Conservation (phyloP, 2,113 vertebrate genomes). For the Callipepla squamata region DNA sequence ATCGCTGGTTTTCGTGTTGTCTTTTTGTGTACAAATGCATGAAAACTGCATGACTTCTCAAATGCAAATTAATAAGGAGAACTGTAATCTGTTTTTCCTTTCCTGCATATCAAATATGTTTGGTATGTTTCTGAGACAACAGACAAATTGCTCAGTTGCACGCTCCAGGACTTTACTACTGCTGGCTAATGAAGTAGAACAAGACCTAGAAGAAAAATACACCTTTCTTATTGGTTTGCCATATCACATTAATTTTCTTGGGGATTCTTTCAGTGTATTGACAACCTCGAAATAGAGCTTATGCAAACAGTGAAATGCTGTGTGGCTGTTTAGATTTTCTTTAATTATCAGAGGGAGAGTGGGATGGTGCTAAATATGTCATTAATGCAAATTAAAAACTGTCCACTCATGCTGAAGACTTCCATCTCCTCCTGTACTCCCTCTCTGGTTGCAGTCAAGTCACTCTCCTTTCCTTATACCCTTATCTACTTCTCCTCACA, state of each 20-base stretch:
- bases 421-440: not conserved
- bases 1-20: not conserved
- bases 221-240: constrained; percentile 36
- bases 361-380: not conserved
- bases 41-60: constrained; percentile 21
- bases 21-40: not conserved
- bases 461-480: not conserved
- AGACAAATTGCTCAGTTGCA: constrained; percentile 49
- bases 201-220: constrained; percentile 33
- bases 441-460: not conserved
- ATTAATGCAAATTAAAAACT: not conserved
- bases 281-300: not conserved
- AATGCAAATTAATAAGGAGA: not conserved
- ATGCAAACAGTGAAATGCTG: not conserved
- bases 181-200: constrained; percentile 53
- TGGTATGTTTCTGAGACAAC: constrained; percentile 33
- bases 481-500: not conserved
- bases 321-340: not conserved
- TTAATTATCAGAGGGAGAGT: not conserved
- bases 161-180: constrained; percentile 4
- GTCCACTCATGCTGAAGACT: not conserved
- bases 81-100: not conserved
- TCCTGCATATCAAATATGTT: constrained; percentile 16
- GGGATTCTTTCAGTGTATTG: not conserved
- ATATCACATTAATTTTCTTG: constrained; percentile 31